Conservation (phyloP, 2,113 vertebrate genomes). For the Carassius gibelio region DNA sequence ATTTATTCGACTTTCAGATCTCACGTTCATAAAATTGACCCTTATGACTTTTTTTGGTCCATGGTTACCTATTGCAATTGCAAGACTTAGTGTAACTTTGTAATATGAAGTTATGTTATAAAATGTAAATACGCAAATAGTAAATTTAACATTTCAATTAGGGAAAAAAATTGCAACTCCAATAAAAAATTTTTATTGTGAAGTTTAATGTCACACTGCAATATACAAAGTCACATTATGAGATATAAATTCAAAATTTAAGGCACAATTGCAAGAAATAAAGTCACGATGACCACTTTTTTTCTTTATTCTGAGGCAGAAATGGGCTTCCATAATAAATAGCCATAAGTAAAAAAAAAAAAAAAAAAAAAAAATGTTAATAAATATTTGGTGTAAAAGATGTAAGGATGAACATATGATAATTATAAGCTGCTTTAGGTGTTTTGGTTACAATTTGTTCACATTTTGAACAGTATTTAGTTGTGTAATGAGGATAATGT, state of each 20-base stretch:
- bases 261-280: background rate
- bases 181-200: too few relatives aligned
- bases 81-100: too few relatives aligned
- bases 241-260: background rate
- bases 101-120: too few relatives aligned
- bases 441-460: background rate
- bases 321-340: background rate
- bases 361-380: too few relatives aligned
- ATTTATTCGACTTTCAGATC: too few relatives aligned
- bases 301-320: background rate
- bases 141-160: too few relatives aligned
- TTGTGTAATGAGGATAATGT: background rate
- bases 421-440: constrained; percentile 1
- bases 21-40: too few relatives aligned
- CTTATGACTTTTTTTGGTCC: too few relatives aligned
- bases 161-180: too few relatives aligned
- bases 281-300: background rate
- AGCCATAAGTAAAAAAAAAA: background rate
- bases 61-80: too few relatives aligned
- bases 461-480: background rate
- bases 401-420: background rate
- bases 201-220: too few relatives aligned
- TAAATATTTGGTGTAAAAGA: background rate
- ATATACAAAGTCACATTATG: background rate
- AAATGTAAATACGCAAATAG: too few relatives aligned